A percentile compares a stretch with the other conserved stretches of the same genome.
Conservation (phyloP, 2,113 vertebrate species). For the Nycticryphes semicollaris region DNA sequence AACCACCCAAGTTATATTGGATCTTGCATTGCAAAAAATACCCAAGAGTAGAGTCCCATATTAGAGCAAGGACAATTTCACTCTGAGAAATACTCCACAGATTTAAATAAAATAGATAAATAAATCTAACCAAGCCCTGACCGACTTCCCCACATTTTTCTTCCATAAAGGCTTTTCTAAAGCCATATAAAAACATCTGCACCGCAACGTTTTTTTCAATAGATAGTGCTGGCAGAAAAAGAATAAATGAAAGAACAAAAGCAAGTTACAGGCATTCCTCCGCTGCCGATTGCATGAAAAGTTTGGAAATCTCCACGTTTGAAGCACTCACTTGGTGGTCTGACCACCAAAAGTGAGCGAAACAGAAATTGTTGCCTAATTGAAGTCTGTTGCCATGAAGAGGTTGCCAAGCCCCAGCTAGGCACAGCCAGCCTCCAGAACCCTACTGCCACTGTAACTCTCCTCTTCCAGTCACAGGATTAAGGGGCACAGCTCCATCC, state of each 20-base stretch:
- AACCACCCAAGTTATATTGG: too few species aligned
- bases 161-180: not conserved
- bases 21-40: not conserved
- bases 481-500: not conserved
- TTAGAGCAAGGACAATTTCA: not conserved
- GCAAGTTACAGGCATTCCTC: not conserved
- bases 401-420: not conserved
- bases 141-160: not conserved
- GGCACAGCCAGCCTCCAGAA: not conserved
- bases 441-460: fast-evolving
- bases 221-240: not conserved
- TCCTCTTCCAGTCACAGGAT: not conserved
- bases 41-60: not conserved
- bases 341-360: not conserved
- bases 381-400: not conserved
- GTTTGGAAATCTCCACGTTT: not conserved
- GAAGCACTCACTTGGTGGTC: not conserved
- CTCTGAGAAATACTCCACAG: not conserved
- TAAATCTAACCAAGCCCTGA: not conserved
- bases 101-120: not conserved
- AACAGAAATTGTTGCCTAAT: not conserved
- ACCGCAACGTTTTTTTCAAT: not conserved
- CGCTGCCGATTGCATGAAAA: not conserved
- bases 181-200: not conserved
- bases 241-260: not conserved